These are phyloP conservation scores for Ptyas mucosa DNA, from an alignment of 2,113 vertebrate species.

Conservation along the genomic window DNA sequence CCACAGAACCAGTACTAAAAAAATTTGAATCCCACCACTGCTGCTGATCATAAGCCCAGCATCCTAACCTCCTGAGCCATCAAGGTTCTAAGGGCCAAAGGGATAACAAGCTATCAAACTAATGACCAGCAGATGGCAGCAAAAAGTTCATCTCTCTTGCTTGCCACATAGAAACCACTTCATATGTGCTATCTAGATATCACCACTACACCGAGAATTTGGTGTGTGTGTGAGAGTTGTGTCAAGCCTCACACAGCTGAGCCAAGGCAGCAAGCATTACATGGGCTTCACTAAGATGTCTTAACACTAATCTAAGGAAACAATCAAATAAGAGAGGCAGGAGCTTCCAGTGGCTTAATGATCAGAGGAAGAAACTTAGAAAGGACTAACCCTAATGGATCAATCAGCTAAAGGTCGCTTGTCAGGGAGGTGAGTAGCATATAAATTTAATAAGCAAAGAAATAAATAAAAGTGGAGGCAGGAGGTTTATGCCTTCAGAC, in stretches of 20 bases:
- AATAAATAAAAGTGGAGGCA: not conserved
- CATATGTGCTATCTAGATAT: not conserved
- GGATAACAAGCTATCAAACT: not conserved
- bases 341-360: not conserved
- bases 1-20: too few relatives aligned
- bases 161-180: not conserved
- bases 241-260: not conserved
- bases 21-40: too few relatives aligned
- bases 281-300: not conserved
- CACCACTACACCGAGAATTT: not conserved
- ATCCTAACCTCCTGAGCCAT: not conserved
- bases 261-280: not conserved
- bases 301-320: not conserved
- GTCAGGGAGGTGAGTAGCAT: not conserved
- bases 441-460: not conserved
- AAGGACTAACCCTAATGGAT: not conserved
- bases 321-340: not conserved
- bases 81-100: not conserved
- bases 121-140: not conserved
- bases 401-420: not conserved
- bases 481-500: not conserved
- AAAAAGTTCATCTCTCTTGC: not conserved
- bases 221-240: not conserved
- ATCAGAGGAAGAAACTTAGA: not conserved
- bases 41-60: not conserved